Evolutionary conservation across 2,888 invertebrate genomes (phyloP).

Genomic region (Zaprionus lineosus): DNA sequence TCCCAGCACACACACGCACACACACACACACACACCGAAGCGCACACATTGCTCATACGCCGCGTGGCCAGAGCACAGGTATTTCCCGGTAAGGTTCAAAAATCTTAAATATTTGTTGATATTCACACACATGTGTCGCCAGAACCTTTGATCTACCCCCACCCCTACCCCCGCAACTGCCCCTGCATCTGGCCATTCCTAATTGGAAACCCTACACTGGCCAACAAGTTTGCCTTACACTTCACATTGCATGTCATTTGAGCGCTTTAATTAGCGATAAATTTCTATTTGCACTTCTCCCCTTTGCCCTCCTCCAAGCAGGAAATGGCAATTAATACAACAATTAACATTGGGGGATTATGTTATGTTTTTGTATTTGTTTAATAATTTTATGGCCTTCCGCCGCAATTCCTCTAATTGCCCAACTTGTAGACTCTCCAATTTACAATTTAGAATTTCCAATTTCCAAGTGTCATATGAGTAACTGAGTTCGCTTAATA

Average conservation of each 20-base stretch:
- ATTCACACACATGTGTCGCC: background rate
- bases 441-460: too few species aligned
- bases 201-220: background rate
- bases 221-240: slow-evolving; percentile 24
- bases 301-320: slow-evolving; percentile 17
- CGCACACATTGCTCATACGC: background rate
- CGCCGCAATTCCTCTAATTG: too few species aligned
- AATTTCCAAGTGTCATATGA: too few species aligned
- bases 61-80: background rate
- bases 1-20: background rate
- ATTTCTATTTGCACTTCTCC: background rate
- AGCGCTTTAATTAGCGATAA: slow-evolving; percentile 29
- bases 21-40: too few species aligned
- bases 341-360: too few species aligned
- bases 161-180: too few species aligned
- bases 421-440: too few species aligned
- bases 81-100: slow-evolving; percentile 16
- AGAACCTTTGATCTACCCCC: background rate
- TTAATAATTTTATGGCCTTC: too few species aligned
- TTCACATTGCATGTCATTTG: slow-evolving; percentile 32
- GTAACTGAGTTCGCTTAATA: too few species aligned
- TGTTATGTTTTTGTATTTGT: too few species aligned
- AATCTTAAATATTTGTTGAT: background rate
- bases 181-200: too few species aligned
- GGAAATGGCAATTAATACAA: slow-evolving; percentile 19